Conservation (phyloP, 2,113 vertebrate genomes). For the Ivindomyrus marchei region DNA sequence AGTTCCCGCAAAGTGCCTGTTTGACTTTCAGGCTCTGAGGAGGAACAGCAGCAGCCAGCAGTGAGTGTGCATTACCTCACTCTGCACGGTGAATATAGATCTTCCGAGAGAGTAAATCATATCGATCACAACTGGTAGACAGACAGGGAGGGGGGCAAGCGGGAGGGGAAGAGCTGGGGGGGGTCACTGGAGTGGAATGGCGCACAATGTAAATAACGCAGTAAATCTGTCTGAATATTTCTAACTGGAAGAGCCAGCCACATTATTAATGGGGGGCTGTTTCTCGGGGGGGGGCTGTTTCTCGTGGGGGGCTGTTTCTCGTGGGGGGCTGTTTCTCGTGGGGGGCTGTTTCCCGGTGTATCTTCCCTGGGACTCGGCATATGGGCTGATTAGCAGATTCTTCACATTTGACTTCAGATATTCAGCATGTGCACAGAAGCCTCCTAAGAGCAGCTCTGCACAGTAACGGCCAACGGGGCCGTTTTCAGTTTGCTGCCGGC, state of each 20-base stretch:
- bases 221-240: conserved; percentile 24
- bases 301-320: conserved; percentile 3
- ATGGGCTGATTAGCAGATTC: neutral
- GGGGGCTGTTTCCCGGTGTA: neutral
- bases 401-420: neutral
- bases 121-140: neutral
- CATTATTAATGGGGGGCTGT: conserved; percentile 29
- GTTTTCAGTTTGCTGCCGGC: neutral
- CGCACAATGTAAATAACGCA: conserved; percentile 28
- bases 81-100: conserved; percentile 6
- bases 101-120: conserved; percentile 8
- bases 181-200: neutral
- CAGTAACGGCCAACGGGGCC: neutral
- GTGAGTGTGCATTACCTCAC: conserved; percentile 19
- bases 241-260: conserved; percentile 8
- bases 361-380: conserved; percentile 18
- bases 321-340: neutral
- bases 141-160: neutral
- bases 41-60: neutral
- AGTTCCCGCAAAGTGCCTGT: neutral
- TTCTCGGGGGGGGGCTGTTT: neutral
- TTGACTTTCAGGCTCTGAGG: neutral
- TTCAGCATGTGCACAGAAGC: neutral
- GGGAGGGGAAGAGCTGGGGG: neutral
- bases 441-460: neutral